A percentile compares a stretch with the other conserved stretches of the same genome.
Evolutionary conservation across 2,113 vertebrate genomes (phyloP).

Genomic region (Sorex araneus): DNA sequence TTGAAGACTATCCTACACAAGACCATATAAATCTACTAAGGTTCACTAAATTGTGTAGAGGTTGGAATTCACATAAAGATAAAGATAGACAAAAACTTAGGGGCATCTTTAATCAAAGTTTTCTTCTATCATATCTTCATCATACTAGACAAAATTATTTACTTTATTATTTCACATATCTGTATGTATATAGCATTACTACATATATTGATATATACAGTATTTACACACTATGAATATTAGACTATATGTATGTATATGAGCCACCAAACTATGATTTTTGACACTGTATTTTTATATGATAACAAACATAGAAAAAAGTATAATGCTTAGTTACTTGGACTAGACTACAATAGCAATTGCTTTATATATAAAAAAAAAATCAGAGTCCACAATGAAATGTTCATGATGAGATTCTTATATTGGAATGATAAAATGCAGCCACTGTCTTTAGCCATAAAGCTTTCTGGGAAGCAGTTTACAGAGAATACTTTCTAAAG

Average conservation of each 20-base stretch:
- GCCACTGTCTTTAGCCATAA: slow-evolving; percentile 8
- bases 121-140: no score
- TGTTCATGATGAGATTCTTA: slow-evolving; percentile 4
- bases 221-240: no score
- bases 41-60: background rate
- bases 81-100: background rate
- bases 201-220: no score
- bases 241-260: no score
- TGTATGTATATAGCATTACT: no score
- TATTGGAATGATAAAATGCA: background rate
- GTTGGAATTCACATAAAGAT: background rate
- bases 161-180: no score
- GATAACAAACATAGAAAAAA: no score
- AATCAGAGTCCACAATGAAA: background rate
- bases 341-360: background rate
- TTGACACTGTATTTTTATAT: no score
- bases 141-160: no score
- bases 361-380: background rate
- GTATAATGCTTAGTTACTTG: background rate
- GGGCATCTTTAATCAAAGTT: background rate
- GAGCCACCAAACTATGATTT: no score
- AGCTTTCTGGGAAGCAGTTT: background rate
- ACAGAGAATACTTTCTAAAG: background rate
- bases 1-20: background rate
- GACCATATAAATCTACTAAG: background rate